Evolutionary conservation across 53 echinoderm and acorn worm genomes (phyloP).

Genomic region (Echinarachnius parma): DNA sequence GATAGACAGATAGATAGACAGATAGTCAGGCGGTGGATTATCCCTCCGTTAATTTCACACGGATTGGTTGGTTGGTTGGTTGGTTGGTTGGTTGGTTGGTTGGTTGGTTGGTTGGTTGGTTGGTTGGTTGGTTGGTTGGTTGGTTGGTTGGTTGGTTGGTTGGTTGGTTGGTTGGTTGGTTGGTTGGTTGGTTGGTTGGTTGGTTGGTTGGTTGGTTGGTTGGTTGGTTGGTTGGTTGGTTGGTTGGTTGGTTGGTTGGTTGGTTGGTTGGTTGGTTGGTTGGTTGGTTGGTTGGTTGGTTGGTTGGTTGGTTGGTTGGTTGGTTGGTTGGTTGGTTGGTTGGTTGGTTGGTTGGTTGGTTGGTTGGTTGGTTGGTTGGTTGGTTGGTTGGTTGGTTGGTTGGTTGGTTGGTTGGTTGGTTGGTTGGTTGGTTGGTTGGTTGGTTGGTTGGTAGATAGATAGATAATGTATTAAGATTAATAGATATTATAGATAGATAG

Average conservation of each 20-base stretch:
- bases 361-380: neutral
- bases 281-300: neutral
- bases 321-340: neutral
- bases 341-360: neutral
- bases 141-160: too few relatives aligned
- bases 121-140: too few relatives aligned
- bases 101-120: too few relatives aligned
- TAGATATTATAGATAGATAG: conserved; percentile 7
- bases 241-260: neutral
- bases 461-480: conserved; percentile 1
- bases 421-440: neutral
- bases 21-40: too few relatives aligned
- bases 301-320: neutral
- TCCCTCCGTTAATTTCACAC: too few relatives aligned
- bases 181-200: too few relatives aligned
- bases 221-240: too few relatives aligned
- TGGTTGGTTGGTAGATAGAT: neutral
- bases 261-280: neutral
- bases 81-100: too few relatives aligned
- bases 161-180: too few relatives aligned
- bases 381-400: neutral
- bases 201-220: too few relatives aligned
- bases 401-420: neutral
- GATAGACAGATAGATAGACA: too few relatives aligned
- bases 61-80: too few relatives aligned